Evolutionary conservation across 2,888 invertebrate genomes (phyloP), one percentile per base, ranked within the genome.

Genomic region (Pristionchus japonicus): DNA sequence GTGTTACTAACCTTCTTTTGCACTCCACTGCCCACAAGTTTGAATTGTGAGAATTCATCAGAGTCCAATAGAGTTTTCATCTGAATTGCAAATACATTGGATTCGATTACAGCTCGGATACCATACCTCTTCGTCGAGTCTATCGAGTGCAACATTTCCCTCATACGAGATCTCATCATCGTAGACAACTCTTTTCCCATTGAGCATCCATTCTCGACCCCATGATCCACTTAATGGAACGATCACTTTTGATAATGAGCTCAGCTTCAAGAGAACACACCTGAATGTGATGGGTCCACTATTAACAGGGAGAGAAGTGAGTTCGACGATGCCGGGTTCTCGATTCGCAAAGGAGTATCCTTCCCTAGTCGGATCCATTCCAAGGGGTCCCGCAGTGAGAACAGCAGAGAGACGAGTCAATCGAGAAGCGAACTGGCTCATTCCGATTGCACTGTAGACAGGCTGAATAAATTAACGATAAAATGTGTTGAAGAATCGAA

Each of bases 181-280:
- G 88, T 94, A 93, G 27, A 94, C 93, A 0, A 94, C 91, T 84
- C 94, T 88, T 34, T 90, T 90, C 11, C 92, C 93, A 15, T 88
- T 85, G 40, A 94, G 74, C 93, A 92, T 93, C 94, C 94, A 94
- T 88, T 94, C 94, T 17, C 94, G 89, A 40, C 94, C 94, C 94
- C 94, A 94, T 0, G 93, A 94, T 7, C 94, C 94, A 89, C 94
- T 93, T 89, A 88, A 89, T n/a, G n/a, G n/a, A n/a, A n/a, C n/a
- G n/a, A n/a, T n/a, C n/a, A n/a, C n/a, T n/a, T n/a, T n/a, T n/a
- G n/a, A n/a, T n/a, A n/a, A n/a, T n/a, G n/a, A n/a, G n/a, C n/a
- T n/a, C n/a, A n/a, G n/a, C n/a, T n/a, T n/a, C n/a, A n/a, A n/a
- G n/a, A n/a, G n/a, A 88, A 17, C 13, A 82, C 40, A 87, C 90